phyloP scores from a whole-genome alignment of 2,888 invertebrate species.

The Noctua pronuba region DNA sequence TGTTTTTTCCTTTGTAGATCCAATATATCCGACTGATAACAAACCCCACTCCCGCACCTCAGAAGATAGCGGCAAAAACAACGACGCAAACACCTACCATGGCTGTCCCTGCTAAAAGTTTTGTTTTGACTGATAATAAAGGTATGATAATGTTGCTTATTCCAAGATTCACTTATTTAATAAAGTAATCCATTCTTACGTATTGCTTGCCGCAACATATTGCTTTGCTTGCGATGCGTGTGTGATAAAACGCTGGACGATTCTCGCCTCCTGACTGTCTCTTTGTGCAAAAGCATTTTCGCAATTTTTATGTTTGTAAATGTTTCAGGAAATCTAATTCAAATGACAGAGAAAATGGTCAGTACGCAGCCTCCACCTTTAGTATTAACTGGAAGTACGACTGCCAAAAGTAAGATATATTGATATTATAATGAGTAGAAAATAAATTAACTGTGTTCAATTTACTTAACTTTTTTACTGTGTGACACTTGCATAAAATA shows the following conservation, averaged over 20 bases:
- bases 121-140: conserved; percentile 82
- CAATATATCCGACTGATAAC: conserved; percentile 94
- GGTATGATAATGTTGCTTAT: conserved; percentile 69
- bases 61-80: conserved; percentile 54
- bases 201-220: not conserved
- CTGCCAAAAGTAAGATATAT: conserved; percentile 70
- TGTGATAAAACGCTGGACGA: not conserved
- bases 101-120: conserved; percentile 75
- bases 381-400: conserved; percentile 70
- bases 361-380: conserved; percentile 76
- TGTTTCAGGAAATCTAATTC: conserved; percentile 81
- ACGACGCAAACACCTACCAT: conserved; percentile 59
- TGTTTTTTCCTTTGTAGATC: conserved; percentile 83
- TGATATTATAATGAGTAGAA: not conserved
- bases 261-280: not conserved
- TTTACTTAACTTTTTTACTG: conserved; percentile 44
- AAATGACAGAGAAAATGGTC: conserved; percentile 78
- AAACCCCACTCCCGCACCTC: conserved; percentile 79
- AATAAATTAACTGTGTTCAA: not conserved
- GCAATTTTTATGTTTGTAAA: not conserved
- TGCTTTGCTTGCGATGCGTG: not conserved
- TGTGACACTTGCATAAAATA: conserved; percentile 54
- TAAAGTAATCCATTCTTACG: not conserved
- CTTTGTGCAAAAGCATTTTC: not conserved
- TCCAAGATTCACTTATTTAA: not conserved